Evolutionary conservation across 1,140 invertebrate species (phyloP), one percentile per base, ranked within the genome.

Genomic region (Dinothrombium tinctorium): DNA sequence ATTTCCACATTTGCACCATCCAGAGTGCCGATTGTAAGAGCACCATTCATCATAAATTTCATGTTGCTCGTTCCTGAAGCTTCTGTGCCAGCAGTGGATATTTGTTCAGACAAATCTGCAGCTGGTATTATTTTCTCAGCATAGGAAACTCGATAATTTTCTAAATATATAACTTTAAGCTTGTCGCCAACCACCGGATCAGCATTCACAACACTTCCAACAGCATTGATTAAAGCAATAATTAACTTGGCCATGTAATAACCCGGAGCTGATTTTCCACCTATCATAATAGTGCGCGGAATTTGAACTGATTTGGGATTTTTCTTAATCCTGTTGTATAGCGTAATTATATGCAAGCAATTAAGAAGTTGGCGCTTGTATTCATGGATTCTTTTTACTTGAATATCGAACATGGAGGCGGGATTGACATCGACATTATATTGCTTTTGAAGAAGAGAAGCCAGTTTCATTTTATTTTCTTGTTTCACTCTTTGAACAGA

Each of bases 1-100:
- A 99, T 99, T 63, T 99, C 94, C 1, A 99, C 86, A 57, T 99
- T 99, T 32, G 94, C 94, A 36, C 94, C 94, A 56, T 99, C 94
- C 56, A 99, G 63, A 11, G 94, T 99, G 40, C 94, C 94, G 55
- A 99, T 90, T 4, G 94, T 99, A 3, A 99, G 62, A 0, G 86
- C 81, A 20, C 94, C 94, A 56, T 99, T 99, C 53, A 96, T 64
- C 80, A 58, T 76, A 69, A 82, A 81, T 55, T 84, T 84, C 79
- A 86, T 84, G 60, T 87, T 81, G 46, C 78, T 77, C 42, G 81
- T 86, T 35, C 89, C 89, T 22, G 83, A 96, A 1, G 94, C 94
- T 58, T 99, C 94, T 4, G 92, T 99, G 39, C 94, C 94, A 48
- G 89, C 89, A 21, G 84, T 86, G 1, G 86, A 92, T 53, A 96